Conservation (phyloP, 2,797 vertebrate genomes). For the Erithacus rubecula region DNA sequence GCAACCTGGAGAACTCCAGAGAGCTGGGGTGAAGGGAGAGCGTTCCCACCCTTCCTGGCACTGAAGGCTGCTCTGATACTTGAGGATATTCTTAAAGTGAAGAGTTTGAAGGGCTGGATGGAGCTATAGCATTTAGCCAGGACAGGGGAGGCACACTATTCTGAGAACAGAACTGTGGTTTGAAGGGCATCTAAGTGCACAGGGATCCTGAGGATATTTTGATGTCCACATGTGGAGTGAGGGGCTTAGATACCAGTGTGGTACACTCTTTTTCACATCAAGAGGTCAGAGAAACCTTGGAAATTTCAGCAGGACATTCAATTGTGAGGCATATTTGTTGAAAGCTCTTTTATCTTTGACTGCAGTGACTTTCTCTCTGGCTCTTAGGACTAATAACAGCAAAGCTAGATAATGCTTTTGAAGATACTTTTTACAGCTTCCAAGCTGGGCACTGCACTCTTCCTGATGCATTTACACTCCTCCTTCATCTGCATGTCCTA, state of each 20-base stretch:
- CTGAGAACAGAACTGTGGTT: background rate
- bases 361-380: background rate
- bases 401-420: background rate
- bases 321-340: background rate
- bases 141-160: fast-evolving
- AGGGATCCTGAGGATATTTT: background rate
- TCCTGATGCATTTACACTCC: background rate
- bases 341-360: background rate
- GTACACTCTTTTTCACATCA: background rate
- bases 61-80: background rate
- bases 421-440: background rate
- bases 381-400: background rate
- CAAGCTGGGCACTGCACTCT: background rate
- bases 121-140: background rate
- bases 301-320: background rate
- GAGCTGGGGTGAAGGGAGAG: background rate
- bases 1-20: background rate
- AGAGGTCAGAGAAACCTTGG: background rate
- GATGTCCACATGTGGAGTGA: fast-evolving
- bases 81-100: background rate
- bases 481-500: slow-evolving; percentile 8
- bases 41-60: background rate
- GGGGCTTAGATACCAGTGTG: background rate
- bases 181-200: background rate
- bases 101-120: background rate